Evolutionary conservation across 1,140 invertebrate genomes (phyloP).

Genomic region (Drosophila guanche): DNA sequence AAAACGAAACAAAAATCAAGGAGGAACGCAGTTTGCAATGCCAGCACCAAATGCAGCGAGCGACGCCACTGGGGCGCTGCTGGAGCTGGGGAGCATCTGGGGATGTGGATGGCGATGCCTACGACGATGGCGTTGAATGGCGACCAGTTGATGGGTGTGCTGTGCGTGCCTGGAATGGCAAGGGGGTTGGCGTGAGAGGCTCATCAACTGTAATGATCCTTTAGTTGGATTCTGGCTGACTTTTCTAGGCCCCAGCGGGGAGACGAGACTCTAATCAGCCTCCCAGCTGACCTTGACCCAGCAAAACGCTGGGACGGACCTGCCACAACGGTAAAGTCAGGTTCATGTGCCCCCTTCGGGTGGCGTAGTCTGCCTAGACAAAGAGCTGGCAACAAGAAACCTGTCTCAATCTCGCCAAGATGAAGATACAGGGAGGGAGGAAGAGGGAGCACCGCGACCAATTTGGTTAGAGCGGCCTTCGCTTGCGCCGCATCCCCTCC

Average conservation of each 20-base stretch:
- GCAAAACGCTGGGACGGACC: slow-evolving; percentile 36
- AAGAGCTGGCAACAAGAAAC: slow-evolving; percentile 28
- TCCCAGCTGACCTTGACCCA: slow-evolving; percentile 67
- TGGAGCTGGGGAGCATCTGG: slow-evolving; percentile 32
- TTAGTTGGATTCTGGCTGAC: slow-evolving; percentile 22
- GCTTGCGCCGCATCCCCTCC: not conserved
- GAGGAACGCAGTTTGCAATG: slow-evolving; percentile 69
- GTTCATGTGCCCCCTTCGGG: slow-evolving; percentile 18
- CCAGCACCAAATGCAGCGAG: slow-evolving; percentile 65
- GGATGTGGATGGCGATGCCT: slow-evolving; percentile 2
- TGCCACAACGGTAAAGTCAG: slow-evolving; percentile 61
- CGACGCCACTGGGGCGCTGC: slow-evolving; percentile 47
- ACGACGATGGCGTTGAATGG: slow-evolving; percentile 44
- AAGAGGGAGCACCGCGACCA: slow-evolving; percentile 10
- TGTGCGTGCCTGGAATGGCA: slow-evolving; percentile 58
- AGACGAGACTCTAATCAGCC: not conserved
- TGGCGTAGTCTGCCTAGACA: slow-evolving; percentile 30
- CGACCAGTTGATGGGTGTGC: slow-evolving; percentile 34
- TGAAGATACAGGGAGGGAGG: not conserved
- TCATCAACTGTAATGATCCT: slow-evolving; percentile 15
- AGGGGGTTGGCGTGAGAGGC: slow-evolving; percentile 14
- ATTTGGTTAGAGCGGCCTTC: slow-evolving; percentile 43
- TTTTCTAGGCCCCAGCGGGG: slow-evolving; percentile 23
- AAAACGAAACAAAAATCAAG: slow-evolving; percentile 54
- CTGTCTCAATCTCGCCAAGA: slow-evolving; percentile 11